phyloP scores from a whole-genome alignment of 2,888 invertebrate genomes.

The Caenorhabditis parvicauda region DNA sequence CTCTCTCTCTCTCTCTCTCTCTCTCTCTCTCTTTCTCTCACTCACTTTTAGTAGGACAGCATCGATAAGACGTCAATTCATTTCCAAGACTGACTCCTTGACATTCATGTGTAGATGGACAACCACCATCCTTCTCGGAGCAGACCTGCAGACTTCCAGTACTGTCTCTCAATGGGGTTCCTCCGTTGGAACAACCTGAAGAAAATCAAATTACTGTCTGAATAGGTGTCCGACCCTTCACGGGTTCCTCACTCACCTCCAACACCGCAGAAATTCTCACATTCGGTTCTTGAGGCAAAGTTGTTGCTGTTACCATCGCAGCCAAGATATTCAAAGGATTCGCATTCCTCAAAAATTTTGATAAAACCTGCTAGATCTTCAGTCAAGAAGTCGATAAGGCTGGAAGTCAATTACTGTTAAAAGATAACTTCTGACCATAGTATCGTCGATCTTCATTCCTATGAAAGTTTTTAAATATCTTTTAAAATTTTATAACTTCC shows the following conservation, averaged over 20 bases:
- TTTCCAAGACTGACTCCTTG: constrained; percentile 39
- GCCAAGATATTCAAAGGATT: constrained; percentile 47
- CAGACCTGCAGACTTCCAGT: constrained; percentile 40
- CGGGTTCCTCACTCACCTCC: constrained; percentile 26
- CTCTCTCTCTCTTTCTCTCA: too few species aligned
- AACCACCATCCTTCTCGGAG: constrained; percentile 38
- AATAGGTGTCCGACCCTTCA: too few species aligned
- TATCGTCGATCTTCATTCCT: not conserved
- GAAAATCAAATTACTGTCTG: too few species aligned
- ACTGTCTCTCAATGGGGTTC: constrained; percentile 37
- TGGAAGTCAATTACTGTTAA: too few species aligned
- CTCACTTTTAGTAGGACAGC: constrained; percentile 47
- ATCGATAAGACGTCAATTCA: constrained; percentile 38
- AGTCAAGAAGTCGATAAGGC: not conserved
- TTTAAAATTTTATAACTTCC: too few species aligned
- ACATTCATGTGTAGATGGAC: constrained; percentile 51
- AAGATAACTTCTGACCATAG: too few species aligned
- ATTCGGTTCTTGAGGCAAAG: constrained; percentile 42
- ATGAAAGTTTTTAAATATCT: too few species aligned
- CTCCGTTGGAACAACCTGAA: constrained; percentile 46
- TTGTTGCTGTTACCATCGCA: constrained; percentile 57
- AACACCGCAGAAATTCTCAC: constrained; percentile 54
- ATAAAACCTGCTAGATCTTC: too few species aligned
- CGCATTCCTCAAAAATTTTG: too few species aligned
- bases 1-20: not conserved